A percentile compares a stretch with the other conserved stretches of the same genome.
Evolutionary conservation across 2,888 invertebrate species (phyloP).

Genomic region (Rhingia rostrata): DNA sequence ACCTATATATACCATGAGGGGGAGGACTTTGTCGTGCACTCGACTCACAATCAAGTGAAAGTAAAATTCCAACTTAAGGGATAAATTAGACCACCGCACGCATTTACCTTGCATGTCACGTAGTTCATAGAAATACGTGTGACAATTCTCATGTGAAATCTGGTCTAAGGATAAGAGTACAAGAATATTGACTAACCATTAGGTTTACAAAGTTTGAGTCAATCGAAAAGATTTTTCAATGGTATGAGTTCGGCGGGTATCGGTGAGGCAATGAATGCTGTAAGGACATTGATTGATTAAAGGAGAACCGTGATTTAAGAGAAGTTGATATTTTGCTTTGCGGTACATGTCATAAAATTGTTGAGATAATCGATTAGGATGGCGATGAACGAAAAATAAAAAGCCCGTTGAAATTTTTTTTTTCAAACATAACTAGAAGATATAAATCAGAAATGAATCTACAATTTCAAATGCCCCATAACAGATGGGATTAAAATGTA

Average conservation of each 20-base stretch:
- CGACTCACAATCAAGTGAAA: conserved; percentile 34
- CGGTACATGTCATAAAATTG: too few species aligned
- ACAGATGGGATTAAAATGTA: too few species aligned
- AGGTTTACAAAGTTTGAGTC: conserved; percentile 19
- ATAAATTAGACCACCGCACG: conserved; percentile 39
- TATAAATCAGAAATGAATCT: too few species aligned
- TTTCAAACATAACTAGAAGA: too few species aligned
- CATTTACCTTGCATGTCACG: conserved; percentile 58
- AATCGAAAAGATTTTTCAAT: neutral
- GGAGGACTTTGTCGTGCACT: neutral
- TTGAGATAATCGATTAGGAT: too few species aligned
- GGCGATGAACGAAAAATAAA: too few species aligned
- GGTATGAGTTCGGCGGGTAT: neutral
- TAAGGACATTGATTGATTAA: conserved; percentile 48
- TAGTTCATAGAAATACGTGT: conserved; percentile 68
- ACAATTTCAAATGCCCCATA: too few species aligned
- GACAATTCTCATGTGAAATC: conserved; percentile 61
- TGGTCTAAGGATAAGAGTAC: conserved; percentile 35
- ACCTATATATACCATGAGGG: conserved; percentile 16
- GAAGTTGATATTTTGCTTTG: too few species aligned
- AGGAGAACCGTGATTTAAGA: too few species aligned
- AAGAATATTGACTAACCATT: conserved; percentile 60
- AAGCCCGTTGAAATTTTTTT: too few species aligned
- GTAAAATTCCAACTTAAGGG: conserved; percentile 34
- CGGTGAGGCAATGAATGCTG: neutral